Conservation (phyloP, 2,888 invertebrate species). For the Tiliacea aurago region DNA sequence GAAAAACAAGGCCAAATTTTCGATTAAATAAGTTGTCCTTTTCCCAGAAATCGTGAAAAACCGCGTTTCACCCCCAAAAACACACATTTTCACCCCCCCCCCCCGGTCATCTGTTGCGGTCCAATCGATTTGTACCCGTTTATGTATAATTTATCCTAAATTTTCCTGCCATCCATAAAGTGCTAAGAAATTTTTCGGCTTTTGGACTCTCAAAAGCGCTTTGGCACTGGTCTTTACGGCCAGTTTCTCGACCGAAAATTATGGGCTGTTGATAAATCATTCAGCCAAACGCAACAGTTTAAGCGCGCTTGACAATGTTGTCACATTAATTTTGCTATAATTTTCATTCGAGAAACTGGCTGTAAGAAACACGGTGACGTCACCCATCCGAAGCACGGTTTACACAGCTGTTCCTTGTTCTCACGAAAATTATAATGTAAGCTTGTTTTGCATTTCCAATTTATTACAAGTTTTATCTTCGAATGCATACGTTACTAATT, state of each 20-base stretch:
- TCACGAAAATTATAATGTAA: conserved; percentile 49
- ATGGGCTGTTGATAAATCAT: background rate
- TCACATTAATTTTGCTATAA: background rate
- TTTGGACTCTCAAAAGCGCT: no score
- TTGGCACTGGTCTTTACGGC: no score
- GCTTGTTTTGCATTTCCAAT: conserved; percentile 37
- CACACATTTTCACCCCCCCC: no score
- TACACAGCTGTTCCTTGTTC: conserved; percentile 65
- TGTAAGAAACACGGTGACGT: conserved; percentile 39
- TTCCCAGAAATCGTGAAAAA: no score
- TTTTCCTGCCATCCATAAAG: no score
- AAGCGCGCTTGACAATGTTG: background rate
- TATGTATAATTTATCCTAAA: no score
- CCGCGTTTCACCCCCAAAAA: no score
- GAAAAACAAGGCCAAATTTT: no score
- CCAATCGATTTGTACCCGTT: no score
- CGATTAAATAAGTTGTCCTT: no score
- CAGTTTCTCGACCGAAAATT: background rate
- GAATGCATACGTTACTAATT: background rate
- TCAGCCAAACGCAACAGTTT: background rate
- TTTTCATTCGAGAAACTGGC: background rate
- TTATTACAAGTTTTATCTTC: conserved; percentile 20
- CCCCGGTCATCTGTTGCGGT: no score
- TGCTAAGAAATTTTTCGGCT: no score
- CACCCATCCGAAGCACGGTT: conserved; percentile 36